Evolutionary conservation across 2,113 vertebrate species (phyloP).

Genomic region (Atlantisia rogersi): DNA sequence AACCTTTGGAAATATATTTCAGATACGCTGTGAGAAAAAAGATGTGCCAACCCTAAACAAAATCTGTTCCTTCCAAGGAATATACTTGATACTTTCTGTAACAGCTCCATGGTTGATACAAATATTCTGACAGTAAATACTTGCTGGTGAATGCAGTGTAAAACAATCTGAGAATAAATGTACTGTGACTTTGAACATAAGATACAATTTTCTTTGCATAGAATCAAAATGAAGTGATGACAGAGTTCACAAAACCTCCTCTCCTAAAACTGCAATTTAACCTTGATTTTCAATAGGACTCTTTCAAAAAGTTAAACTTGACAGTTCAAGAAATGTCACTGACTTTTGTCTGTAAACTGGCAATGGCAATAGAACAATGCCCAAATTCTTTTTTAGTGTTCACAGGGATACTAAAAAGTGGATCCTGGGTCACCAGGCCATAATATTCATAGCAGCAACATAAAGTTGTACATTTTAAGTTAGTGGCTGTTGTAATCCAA

Average conservation of each 20-base stretch:
- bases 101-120: conserved; percentile 35
- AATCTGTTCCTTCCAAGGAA: neutral
- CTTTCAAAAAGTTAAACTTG: conserved; percentile 69
- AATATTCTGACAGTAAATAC: conserved; percentile 74
- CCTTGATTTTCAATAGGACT: conserved; percentile 53
- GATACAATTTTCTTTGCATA: conserved; percentile 76
- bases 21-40: neutral
- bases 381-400: neutral
- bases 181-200: conserved; percentile 70
- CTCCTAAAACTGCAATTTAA: conserved; percentile 68
- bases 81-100: conserved; percentile 24
- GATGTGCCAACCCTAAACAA: neutral
- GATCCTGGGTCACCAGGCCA: neutral
- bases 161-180: conserved; percentile 75
- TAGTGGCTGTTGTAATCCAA: neutral
- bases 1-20: neutral
- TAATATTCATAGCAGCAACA: neutral
- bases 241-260: conserved; percentile 71
- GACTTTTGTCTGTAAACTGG: conserved; percentile 29
- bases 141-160: conserved; percentile 43
- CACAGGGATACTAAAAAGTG: neutral
- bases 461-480: neutral
- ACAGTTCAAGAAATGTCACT: conserved; percentile 31
- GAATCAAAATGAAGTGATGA: conserved; percentile 73
- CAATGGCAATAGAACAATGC: neutral